Evolutionary conservation across 2,113 vertebrate genomes (phyloP), one percentile per base, ranked within the genome.

Genomic region (Macroglossus sobrinus): DNA sequence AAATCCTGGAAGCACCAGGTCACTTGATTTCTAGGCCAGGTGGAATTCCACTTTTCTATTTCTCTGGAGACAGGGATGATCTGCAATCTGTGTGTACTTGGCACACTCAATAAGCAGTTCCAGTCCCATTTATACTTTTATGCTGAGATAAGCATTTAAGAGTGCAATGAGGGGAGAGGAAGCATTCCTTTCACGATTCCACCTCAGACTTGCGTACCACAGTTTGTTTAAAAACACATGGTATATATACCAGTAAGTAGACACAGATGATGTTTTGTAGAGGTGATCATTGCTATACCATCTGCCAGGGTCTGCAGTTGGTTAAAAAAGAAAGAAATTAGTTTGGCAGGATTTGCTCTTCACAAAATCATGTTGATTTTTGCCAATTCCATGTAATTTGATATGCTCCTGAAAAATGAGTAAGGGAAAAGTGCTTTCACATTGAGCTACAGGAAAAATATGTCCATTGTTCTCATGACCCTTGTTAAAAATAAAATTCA

Each of bases 361-460:
- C n/a, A 88, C 66, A 89, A 96, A 96, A 81, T 96, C 78, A 75
- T 92, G 93, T 55, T 90, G 84, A 90, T 92, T 97, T 97, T 96
- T 97, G 95, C 95, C 96, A 96, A 1, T 88, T 93, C 87, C 72
- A 45, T 75, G 96, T 95, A 97, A 97, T 96, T 64, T 79, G 92
- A 97, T 96, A 95, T 57, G 61, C n/a, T 59, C 43, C 97, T 97
- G 94, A 47, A 93, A 96, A 96, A 55, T 71, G 82, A 97, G 68
- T 94, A 89, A 97, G 95, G 96, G 88, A 82, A 97, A 97, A 97
- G 89, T 93, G 72, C 94, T 97, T 97, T 97, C 76, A 85, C 88
- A 82, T 95, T 92, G 84, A 80, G 82, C 74, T 89, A 71, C 85
- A 96, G 89, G 82, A 97, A 97, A 97, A 98, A 95, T 93, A 91